phyloP scores from a whole-genome alignment of 2,888 invertebrate species.

The Atethmia centrago region DNA sequence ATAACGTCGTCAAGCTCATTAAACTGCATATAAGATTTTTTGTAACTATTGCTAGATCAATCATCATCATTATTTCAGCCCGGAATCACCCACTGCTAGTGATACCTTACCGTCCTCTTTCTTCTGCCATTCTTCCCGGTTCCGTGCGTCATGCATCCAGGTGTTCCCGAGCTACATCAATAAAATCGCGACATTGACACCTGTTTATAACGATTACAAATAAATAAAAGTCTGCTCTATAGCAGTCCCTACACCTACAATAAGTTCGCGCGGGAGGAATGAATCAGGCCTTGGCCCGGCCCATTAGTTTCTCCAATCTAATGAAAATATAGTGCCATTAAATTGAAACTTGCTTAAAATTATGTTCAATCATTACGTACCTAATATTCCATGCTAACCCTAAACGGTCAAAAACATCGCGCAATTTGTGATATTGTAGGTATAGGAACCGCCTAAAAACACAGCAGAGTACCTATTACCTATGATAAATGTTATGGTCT shows the following conservation, averaged over 20 bases:
- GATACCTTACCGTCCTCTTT: background rate
- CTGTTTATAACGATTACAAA: background rate
- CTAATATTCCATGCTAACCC: background rate
- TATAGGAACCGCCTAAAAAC: background rate
- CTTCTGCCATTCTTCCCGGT: background rate
- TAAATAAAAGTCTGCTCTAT: background rate
- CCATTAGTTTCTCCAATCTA: background rate
- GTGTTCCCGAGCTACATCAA: background rate
- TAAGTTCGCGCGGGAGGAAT: background rate
- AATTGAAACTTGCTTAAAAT: background rate
- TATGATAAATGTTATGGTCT: background rate
- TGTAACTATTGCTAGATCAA: background rate
- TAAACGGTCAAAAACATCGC: too few species aligned
- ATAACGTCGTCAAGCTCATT: constrained; percentile 2
- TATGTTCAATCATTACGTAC: background rate
- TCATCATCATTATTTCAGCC: background rate
- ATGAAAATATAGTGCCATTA: background rate
- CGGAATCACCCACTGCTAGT: background rate
- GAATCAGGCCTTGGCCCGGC: background rate
- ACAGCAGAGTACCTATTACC: background rate
- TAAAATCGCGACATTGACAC: background rate
- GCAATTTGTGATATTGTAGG: background rate
- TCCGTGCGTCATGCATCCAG: background rate
- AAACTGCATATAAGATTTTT: constrained; percentile 21
- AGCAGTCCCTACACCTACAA: background rate